Base-by-base conservation (phyloP, 2,797 vertebrate species). In the Halcyon smyrnensis region DNA sequence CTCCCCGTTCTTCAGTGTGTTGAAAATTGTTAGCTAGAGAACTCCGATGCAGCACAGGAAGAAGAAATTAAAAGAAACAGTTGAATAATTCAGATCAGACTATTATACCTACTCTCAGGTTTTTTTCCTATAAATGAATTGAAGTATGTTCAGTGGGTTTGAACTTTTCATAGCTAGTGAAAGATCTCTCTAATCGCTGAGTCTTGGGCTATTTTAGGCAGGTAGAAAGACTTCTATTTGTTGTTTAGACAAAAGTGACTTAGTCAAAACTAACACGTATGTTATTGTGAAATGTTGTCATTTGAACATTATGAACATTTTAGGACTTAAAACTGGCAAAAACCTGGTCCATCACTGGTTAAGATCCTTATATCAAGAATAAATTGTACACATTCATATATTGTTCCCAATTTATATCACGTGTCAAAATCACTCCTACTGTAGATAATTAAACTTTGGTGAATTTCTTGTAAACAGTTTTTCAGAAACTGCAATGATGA, bases 381-480 rank as follows among this genome's bases (percentile, higher is more conserved):
- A 6, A 43, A 50, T 46, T 64, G 12, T 5, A 11, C 3, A 20
- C 6, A 54, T 53, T 84, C 25, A 5, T 73, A 14, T 25, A 51
- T 1, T 15, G 15, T n/a, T 65, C 32, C 20, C 67, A 51, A 60
- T 90, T 92, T 94, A 43, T 51, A 37, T 28, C 41, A 81, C 7
- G 9, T 60, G 34, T 59, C 67, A 89, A 90, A 92, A 80, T 87
- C 25, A 64, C 10, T 87, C 43, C 59, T 28, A 60, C 28, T 65
- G 3, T 15, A 83, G 32, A 27, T 83, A 78, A 91, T 93, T 84
- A 89, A 95, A 41, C 48, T 96, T 87, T 76, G 63, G 28, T 70
- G 64, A 92, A 94, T 93, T 85, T 83, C 48, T 77, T 90, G 71
- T 68, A 74, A 87, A 76, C 4, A 11, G 3, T 41, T 90, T 92